A percentile compares a stretch with the other conserved stretches of the same genome.
Conservation (phyloP, 2,113 vertebrate species). For the Malaclemys terrapin region DNA sequence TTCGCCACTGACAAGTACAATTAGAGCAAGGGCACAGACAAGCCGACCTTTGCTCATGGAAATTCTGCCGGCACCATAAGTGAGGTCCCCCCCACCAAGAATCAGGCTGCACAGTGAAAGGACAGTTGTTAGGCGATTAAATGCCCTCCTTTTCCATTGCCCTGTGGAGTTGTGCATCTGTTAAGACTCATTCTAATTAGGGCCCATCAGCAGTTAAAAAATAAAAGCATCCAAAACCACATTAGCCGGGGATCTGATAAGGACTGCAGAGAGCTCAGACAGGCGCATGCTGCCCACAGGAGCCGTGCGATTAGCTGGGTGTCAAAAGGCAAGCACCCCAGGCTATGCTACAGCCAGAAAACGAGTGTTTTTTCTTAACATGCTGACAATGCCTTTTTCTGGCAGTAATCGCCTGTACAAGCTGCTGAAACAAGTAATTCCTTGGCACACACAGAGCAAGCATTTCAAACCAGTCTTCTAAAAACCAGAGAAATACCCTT, state of each 20-base stretch:
- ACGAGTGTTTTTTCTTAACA: not conserved
- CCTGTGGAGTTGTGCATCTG: fast-evolving
- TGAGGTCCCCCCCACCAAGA: not conserved
- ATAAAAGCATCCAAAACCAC: fast-evolving
- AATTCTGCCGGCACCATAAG: not conserved
- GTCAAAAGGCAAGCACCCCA: not conserved
- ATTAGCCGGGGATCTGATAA: fast-evolving
- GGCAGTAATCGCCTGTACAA: fast-evolving
- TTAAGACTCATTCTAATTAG: not conserved
- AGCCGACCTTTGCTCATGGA: not conserved
- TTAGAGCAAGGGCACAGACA: not conserved
- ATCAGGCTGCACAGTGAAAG: not conserved
- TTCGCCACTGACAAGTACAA: not conserved
- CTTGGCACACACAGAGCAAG: not conserved
- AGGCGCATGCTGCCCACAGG: not conserved
- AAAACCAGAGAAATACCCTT: not conserved
- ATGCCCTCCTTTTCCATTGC: fast-evolving
- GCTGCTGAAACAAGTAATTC: not conserved
- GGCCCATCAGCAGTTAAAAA: not conserved
- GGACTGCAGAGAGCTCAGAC: not conserved
- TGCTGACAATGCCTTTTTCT: not conserved
- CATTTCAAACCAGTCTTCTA: not conserved
- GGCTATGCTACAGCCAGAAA: not conserved
- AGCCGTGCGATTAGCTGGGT: not conserved
- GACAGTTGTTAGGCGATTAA: not conserved